Evolutionary conservation across 2,113 vertebrate genomes (phyloP).

Genomic region (Manacus vitellinus): DNA sequence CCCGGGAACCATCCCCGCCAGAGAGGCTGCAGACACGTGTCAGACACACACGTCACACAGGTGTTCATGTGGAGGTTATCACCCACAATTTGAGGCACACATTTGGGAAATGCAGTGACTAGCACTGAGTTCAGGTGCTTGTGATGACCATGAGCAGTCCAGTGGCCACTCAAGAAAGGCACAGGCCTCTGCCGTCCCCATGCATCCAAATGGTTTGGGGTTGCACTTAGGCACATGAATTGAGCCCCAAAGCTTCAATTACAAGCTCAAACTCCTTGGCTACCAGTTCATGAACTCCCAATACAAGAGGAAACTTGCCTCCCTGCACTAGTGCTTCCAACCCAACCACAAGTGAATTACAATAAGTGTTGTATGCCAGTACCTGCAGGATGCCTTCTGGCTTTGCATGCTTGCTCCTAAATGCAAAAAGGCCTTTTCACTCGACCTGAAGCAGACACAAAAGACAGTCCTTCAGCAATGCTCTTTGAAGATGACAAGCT

Average conservation of each 20-base stretch:
- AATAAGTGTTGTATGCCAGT: neutral
- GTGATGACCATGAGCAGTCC: neutral
- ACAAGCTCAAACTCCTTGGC: neutral
- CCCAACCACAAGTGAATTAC: neutral
- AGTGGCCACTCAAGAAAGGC: neutral
- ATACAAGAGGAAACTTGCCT: neutral
- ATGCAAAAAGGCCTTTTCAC: slow-evolving; percentile 18
- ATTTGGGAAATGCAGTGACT: neutral
- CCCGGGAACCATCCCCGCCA: neutral
- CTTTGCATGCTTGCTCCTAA: neutral
- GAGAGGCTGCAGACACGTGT: neutral
- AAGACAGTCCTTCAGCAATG: neutral
- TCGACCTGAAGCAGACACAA: slow-evolving; percentile 56
- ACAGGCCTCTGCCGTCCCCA: rapidly evolving
- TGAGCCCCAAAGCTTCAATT: neutral
- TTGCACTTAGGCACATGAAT: neutral
- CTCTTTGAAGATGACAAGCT: neutral
- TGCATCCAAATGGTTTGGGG: neutral
- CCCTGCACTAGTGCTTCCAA: neutral
- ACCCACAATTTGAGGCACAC: neutral
- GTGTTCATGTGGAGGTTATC: neutral
- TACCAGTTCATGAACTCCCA: neutral
- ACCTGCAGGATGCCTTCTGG: slow-evolving; percentile 58
- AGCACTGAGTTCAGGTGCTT: neutral
- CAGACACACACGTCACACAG: neutral